Evolutionary conservation across 1,140 invertebrate genomes (phyloP), one percentile per base, ranked within the genome.

Genomic region (Neelides sp.): DNA sequence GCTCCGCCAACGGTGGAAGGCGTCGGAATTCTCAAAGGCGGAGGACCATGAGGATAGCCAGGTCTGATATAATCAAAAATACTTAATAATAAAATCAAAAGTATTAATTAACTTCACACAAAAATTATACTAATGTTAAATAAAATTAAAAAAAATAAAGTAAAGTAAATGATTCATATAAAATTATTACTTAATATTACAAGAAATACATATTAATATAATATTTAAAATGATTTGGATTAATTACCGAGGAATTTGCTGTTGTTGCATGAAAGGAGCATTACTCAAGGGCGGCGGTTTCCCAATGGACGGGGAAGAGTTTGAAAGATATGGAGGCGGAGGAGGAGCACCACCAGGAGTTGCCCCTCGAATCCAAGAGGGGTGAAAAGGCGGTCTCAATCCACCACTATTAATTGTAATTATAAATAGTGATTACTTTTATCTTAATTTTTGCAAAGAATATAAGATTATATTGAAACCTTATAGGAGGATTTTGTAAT

Each of bases 241-340:
- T 23, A 22, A 15, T 10, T 47, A 59, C 54, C 57, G 53, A 20
- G 54, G 39, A 24, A 52, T 48, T 15, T 28, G 34, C 17, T 45
- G 45, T 35, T 52, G 50, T 19, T 17, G 23, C 30, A 52, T 36
- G 44, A 57, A 60, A 5, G 48, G 39, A 19, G 47, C 22, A 43
- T 41, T 54, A 27, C 50, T 57, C 8, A 55, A 30, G 19, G 54
- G 52, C n/a, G 58, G 58, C 15, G 54, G 54, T 43, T 57, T 57
- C 23, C 54, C 58, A 8, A 57, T 13, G 3, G 15, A 3, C 7
- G 30, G 23, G 22, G 34, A 28, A 2, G 46, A 32, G 4, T 23
- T 17, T 17, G 37, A 48, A 7, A 3, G 4, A 4, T 45, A 32
- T 13, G 49, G 39, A 19, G 55, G 55, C 27, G 58, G 50, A 37